phyloP scores from a whole-genome alignment of 2,797 vertebrate genomes.

The Neopelma chrysocephalum region DNA sequence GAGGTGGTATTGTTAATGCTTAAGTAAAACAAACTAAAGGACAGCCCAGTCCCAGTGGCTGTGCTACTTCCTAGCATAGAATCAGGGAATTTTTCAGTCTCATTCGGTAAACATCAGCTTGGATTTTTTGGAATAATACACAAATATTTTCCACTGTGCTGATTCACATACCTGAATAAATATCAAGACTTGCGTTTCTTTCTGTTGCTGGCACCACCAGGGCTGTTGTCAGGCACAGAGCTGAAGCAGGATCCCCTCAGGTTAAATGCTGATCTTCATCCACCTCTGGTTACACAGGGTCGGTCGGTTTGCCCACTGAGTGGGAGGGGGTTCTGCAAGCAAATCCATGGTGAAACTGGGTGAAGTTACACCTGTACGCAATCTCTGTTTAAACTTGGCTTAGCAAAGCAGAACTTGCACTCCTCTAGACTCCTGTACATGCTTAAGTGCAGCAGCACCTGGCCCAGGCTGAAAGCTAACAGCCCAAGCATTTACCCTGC shows the following conservation, averaged over 20 bases:
- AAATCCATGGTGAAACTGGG: background rate
- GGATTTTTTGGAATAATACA: conserved; percentile 7
- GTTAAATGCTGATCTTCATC: background rate
- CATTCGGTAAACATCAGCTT: background rate
- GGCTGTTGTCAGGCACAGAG: background rate
- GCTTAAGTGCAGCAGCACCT: background rate
- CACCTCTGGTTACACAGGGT: rapidly evolving
- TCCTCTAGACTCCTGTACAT: background rate
- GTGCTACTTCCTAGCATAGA: background rate
- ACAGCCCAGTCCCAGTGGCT: background rate
- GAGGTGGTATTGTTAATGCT: background rate
- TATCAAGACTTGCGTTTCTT: background rate
- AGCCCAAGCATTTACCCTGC: background rate
- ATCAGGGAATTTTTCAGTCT: background rate
- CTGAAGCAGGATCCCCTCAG: background rate
- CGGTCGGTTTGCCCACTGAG: background rate
- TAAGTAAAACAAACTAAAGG: background rate
- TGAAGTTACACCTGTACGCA: background rate
- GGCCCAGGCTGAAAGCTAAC: background rate
- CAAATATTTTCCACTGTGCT: background rate
- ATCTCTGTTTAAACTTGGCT: background rate
- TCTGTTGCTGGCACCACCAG: background rate
- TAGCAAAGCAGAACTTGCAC: background rate
- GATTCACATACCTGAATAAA: background rate
- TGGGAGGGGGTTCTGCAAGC: background rate